phyloP scores from a whole-genome alignment of 2,888 invertebrate genomes.

The Chrysina gloriosa region DNA sequence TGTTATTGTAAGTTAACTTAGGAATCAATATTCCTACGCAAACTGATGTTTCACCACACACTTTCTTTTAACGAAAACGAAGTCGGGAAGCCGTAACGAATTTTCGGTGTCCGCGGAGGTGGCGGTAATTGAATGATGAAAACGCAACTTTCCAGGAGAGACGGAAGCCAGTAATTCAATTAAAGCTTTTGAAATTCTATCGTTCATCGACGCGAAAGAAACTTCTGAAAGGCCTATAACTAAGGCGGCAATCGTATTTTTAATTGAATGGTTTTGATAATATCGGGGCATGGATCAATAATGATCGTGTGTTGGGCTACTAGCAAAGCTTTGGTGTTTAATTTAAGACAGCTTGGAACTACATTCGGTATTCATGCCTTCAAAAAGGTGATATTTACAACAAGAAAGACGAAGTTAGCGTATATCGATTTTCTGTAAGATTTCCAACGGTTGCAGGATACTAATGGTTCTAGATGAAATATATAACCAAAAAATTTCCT shows the following conservation, averaged over 20 bases:
- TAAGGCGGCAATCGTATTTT: neutral
- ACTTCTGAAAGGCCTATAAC: neutral
- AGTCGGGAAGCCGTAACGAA: neutral
- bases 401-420: too few species aligned
- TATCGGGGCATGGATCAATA: neutral
- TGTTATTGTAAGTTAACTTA: too few species aligned
- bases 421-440: too few species aligned
- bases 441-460: too few species aligned
- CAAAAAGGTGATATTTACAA: too few species aligned
- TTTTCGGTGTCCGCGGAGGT: neutral
- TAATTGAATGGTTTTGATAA: neutral
- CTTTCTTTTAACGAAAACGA: neutral
- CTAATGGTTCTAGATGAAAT: too few species aligned
- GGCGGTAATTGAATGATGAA: constrained; percentile 1
- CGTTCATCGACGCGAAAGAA: neutral
- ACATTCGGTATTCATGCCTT: too few species aligned
- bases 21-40: too few species aligned
- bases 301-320: neutral
- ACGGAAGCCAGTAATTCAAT: constrained; percentile 6
- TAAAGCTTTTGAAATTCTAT: constrained; percentile 2
- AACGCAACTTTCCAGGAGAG: constrained; percentile 6
- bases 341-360: too few species aligned
- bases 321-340: neutral
- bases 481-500: too few species aligned
- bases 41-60: too few species aligned